Evolutionary conservation across 2,113 vertebrate genomes (phyloP), one percentile per base, ranked within the genome.

Genomic region (Mastomys coucha): DNA sequence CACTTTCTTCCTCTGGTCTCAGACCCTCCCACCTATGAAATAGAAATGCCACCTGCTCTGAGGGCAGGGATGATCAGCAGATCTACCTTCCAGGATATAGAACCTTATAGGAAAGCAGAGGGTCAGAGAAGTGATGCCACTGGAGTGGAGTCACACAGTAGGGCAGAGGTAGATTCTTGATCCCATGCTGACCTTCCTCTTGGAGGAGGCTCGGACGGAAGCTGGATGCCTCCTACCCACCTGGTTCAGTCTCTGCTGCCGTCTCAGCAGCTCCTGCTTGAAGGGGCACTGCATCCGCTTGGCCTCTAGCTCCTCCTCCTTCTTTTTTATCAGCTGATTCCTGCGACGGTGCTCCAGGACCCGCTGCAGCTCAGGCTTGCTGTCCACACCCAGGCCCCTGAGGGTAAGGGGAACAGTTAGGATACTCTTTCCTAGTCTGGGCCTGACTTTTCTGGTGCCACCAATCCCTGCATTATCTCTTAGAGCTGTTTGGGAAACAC

Each of bases 311-410:
- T 99, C 99, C 87, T 99, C 98, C 89, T 99, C 99, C 97, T 98
- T 99, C 98, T 99, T 99, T 88, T 98, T 99, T 90, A 99, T 98
- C 97, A 99, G 92, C 98, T 99, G 99, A 95, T 99, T 99, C 97
- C 99, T 96, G 75, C 99, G 98, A 42, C 99, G 99, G 65, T 99
- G 99, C 97, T 99, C 99, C 0, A 99, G 98, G 49, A 99, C 99
- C 0, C 99, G 98, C 98, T 99, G 99, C 80, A 99, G 98, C 98
- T 99, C 99, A 0, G 99, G 99, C 96, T 99, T 99, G 97, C 97
- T 99, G 95, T 99, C 99, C 97, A 99, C 95, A 0, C 99, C 91
- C 20, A 98, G 58, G 65, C 99, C 99, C 98, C 98, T 99, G 96
- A 39, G 60, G 69, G 4, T 17, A 5, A 3, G 11, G 14, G 11